Conservation (phyloP, 1,140 invertebrate genomes). For the Tigriopus japonicus region DNA sequence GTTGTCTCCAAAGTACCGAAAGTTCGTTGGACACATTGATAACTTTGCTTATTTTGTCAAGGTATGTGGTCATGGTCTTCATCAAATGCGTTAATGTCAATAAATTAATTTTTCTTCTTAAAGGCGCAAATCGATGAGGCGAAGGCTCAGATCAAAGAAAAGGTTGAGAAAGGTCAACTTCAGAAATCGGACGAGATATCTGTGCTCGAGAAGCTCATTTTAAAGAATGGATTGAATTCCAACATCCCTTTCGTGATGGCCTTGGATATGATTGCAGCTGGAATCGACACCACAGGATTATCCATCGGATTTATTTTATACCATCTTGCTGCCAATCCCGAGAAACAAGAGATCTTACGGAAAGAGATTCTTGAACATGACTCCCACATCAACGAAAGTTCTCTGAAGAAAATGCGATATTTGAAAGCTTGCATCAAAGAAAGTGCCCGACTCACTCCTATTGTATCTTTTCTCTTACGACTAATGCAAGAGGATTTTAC, state of each 20-base stretch:
- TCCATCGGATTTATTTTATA: neutral
- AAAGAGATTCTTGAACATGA: neutral
- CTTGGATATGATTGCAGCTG: neutral
- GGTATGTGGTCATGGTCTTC: too few relatives aligned
- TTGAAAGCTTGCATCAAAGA: neutral
- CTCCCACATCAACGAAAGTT: neutral
- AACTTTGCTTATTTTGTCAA: too few relatives aligned
- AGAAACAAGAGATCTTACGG: neutral
- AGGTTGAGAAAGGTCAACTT: neutral
- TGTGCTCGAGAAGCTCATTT: neutral
- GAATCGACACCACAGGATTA: neutral
- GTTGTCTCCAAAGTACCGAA: too few relatives aligned
- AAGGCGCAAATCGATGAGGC: neutral
- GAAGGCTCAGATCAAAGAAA: neutral
- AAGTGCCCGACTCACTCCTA: neutral
- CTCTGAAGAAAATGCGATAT: neutral
- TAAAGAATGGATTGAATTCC: neutral
- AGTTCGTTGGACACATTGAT: too few relatives aligned
- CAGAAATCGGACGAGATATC: neutral
- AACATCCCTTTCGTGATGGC: conserved; percentile 3
- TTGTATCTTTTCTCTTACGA: neutral
- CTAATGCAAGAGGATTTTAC: neutral
- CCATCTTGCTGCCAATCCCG: conserved; percentile 1
- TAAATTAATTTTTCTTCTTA: too few relatives aligned
- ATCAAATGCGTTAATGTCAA: too few relatives aligned